phyloP scores from a whole-genome alignment of 2,888 invertebrate genomes.

The Odontomyia ornata region DNA sequence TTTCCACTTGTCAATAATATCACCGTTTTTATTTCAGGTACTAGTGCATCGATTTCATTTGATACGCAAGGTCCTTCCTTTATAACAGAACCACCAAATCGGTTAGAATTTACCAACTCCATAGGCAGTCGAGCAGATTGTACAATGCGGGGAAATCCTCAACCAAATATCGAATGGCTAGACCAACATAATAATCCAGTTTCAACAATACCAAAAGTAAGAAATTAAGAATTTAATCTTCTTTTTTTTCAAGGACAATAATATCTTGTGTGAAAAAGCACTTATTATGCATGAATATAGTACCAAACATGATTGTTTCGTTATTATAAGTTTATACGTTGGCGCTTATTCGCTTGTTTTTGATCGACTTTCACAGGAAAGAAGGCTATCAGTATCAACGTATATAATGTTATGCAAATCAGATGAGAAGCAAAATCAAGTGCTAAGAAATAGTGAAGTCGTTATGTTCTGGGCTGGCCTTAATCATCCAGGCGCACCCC shows the following conservation, averaged over 20 bases:
- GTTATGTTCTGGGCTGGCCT: too few species aligned
- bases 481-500: too few species aligned
- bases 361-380: too few species aligned
- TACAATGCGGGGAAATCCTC: conserved; percentile 67
- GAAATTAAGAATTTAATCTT: conserved; percentile 4
- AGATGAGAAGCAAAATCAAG: too few species aligned
- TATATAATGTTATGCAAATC: too few species aligned
- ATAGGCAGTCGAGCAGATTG: conserved; percentile 67
- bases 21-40: conserved; percentile 15
- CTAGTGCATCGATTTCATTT: conserved; percentile 58
- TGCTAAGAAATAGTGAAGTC: too few species aligned
- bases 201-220: conserved; percentile 65
- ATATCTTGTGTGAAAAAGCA: background rate
- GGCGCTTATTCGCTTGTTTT: background rate
- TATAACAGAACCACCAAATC: conserved; percentile 66
- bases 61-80: conserved; percentile 69
- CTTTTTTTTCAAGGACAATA: too few species aligned
- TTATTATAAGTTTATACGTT: background rate
- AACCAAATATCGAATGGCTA: conserved; percentile 67
- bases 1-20: too few species aligned
- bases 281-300: background rate
- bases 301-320: background rate
- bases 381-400: too few species aligned
- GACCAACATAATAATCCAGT: conserved; percentile 67
- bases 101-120: conserved; percentile 68